Conservation (phyloP, 2,113 vertebrate species). For the Onychostoma macrolepis region DNA sequence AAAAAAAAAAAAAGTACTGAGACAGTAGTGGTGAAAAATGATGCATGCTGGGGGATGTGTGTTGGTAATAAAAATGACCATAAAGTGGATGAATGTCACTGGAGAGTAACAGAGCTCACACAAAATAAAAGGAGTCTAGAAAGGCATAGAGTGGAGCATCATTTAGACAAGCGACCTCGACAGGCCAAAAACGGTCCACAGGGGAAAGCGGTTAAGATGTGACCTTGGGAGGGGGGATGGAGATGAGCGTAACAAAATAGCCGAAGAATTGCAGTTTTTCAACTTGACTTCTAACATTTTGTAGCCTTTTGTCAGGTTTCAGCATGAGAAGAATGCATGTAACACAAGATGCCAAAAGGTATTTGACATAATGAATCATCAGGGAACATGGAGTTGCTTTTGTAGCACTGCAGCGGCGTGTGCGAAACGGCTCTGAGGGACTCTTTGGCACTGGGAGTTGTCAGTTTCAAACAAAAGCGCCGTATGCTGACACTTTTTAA, state of each 20-base stretch:
- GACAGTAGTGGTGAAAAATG: constrained; percentile 52
- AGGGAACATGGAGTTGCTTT: constrained; percentile 36
- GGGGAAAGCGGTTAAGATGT: constrained; percentile 15
- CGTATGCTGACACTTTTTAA: constrained; percentile 7
- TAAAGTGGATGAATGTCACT: constrained; percentile 62
- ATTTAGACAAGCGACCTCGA: constrained; percentile 52
- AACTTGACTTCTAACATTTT: constrained; percentile 32
- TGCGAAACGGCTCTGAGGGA: constrained; percentile 38
- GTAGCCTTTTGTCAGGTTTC: constrained; percentile 41
- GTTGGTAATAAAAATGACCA: constrained; percentile 61
- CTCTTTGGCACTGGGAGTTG: constrained; percentile 21
- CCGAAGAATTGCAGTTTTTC: constrained; percentile 38
- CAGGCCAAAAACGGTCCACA: constrained; percentile 30
- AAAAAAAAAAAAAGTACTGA: constrained; percentile 23
- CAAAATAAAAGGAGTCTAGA: constrained; percentile 48
- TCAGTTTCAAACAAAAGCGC: constrained; percentile 29
- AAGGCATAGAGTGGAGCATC: constrained; percentile 16
- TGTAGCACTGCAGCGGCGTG: neutral
- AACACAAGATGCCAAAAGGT: constrained; percentile 40
- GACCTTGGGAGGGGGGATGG: neutral
- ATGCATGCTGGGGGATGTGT: constrained; percentile 58
- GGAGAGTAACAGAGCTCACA: constrained; percentile 55
- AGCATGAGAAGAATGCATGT: constrained; percentile 17
- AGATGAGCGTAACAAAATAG: neutral
- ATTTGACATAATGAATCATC: constrained; percentile 42